Base-by-base conservation (phyloP, 2,888 invertebrate genomes). In the Drosophila austrosaltans region DNA sequence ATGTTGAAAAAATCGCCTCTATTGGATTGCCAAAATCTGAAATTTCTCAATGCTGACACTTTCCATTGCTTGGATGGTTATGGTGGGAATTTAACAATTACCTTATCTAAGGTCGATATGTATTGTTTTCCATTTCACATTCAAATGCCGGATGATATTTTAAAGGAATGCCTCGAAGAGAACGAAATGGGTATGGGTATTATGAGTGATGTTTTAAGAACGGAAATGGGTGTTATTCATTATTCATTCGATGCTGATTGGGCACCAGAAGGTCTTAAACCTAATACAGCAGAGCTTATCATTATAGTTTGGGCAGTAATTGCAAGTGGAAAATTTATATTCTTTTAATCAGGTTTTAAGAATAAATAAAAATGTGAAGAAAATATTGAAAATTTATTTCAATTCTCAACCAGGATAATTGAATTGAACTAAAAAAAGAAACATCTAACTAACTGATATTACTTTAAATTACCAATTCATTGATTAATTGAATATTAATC, bases 1-100 rank as follows among this genome's bases (percentile, higher is more conserved):
- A 30, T 78, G 1, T 28, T 78, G 4, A 83, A 81, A 40, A 30
- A 59, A 0, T 83, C 88, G 1, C 30, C 63, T 1, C 56, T 85
- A 4, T 79, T 78, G n/a, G 16, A 28, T 0, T 82, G 86, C 42
- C 25, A 40, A 0, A 66, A 48, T n/a, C 53, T 85, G 7, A 63
- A 69, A 1, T 1, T 82, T 12, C 0, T 70, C n/a, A 36, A 74
- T 4, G 20, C 60, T 0, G 48, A 57, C n/a, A 20, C 28, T 4
- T 87, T 76, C 20, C 1, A 58, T 0, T 84, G 84, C 32, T 32
- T 61, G 4, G 68, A 73, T 22, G 5, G 3, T 1, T 20, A 60
- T 1, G 60, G 25, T 0, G 12, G 40, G 16, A 72, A 60, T 20
- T 32, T 32, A 0, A 69, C 57, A 2, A 2, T 81, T 2, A 40